Evolutionary conservation across 1,140 invertebrate species (phyloP).

Genomic region (Hypsibius dujardini): DNA sequence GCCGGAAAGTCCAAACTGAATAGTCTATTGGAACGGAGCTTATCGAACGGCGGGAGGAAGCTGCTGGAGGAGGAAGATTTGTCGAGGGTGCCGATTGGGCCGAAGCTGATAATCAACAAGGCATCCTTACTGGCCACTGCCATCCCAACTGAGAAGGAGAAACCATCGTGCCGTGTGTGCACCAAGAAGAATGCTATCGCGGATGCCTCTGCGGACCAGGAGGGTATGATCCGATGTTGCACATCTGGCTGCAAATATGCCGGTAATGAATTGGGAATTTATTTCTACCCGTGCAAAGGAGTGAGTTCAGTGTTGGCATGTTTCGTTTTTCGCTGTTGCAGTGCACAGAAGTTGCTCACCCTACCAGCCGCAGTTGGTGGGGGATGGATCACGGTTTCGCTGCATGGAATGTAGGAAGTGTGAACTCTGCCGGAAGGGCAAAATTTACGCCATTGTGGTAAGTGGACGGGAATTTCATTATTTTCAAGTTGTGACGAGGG

Average conservation of each 20-base stretch:
- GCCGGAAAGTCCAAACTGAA: too few relatives aligned
- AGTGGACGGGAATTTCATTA: not conserved
- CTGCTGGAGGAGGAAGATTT: not conserved
- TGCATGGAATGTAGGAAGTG: slow-evolving; percentile 1
- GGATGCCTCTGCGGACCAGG: not conserved
- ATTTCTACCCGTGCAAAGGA: not conserved
- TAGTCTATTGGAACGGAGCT: not conserved
- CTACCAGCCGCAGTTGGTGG: not conserved
- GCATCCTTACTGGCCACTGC: not conserved
- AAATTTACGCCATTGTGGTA: not conserved
- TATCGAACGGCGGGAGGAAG: not conserved
- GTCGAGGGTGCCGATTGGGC: not conserved
- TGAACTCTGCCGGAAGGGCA: not conserved
- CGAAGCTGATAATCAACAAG: not conserved
- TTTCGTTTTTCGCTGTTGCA: not conserved
- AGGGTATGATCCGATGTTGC: not conserved
- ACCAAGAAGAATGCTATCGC: not conserved
- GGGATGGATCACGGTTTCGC: not conserved
- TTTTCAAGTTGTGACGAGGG: too few relatives aligned
- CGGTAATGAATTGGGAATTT: not conserved
- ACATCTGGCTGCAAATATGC: not conserved
- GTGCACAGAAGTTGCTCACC: not conserved
- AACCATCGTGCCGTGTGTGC: not conserved
- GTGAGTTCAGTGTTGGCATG: not conserved
- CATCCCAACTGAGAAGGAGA: not conserved